These are phyloP conservation scores for Mormyrus proboscirostris DNA, from an alignment of 2,797 vertebrate species.

Conservation along the genomic window DNA sequence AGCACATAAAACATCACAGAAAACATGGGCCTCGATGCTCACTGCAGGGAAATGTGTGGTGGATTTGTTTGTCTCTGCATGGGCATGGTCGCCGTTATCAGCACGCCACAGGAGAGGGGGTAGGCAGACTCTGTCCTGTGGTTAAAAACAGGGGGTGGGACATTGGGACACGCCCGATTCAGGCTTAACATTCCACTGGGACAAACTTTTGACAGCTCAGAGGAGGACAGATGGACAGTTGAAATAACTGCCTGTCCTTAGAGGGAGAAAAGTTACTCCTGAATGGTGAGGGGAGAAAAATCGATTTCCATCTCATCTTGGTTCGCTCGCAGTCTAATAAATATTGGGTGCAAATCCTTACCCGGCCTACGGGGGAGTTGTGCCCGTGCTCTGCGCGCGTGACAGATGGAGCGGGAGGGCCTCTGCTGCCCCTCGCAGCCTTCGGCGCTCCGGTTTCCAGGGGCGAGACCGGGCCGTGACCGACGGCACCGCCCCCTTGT, in stretches of 20 bases:
- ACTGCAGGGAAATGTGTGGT: not conserved
- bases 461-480: constrained; percentile 34
- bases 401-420: constrained; percentile 47
- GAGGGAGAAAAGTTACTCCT: constrained; percentile 46
- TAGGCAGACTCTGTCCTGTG: not conserved
- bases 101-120: not conserved
- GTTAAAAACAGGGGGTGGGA: constrained; percentile 7
- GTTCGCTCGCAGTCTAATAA: constrained; percentile 52
- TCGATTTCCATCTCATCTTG: constrained; percentile 60
- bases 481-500: constrained; percentile 18
- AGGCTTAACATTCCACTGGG: constrained; percentile 10
- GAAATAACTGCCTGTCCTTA: constrained; percentile 49
- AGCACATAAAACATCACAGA: not conserved
- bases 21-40: not conserved
- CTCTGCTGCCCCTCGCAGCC: not conserved
- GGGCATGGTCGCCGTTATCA: not conserved
- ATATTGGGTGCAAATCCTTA: constrained; percentile 56
- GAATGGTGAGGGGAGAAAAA: constrained; percentile 41
- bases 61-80: not conserved
- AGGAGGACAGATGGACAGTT: constrained; percentile 52
- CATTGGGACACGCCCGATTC: not conserved
- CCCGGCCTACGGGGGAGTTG: constrained; percentile 26
- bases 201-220: constrained; percentile 45
- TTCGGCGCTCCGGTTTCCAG: constrained; percentile 34
- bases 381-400: constrained; percentile 26